These are phyloP conservation scores for Halictus ligatus DNA, from an alignment of 2,888 invertebrate species.

Conservation along the genomic window DNA sequence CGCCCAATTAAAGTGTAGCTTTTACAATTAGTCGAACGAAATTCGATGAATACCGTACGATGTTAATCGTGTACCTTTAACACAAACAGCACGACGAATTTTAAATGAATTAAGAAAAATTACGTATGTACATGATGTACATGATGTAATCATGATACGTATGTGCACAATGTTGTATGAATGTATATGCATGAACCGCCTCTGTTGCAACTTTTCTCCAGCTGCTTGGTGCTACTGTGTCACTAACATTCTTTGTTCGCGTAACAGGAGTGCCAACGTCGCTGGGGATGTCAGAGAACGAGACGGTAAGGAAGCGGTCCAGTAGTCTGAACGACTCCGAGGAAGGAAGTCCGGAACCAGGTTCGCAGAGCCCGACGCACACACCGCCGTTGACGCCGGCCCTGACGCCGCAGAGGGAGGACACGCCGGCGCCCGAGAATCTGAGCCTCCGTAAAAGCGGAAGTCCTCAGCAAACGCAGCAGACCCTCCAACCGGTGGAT, in stretches of 20 bases:
- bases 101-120: background rate
- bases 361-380: slow-evolving; percentile 80
- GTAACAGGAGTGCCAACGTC: slow-evolving; percentile 53
- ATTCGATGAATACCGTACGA: too few relatives aligned
- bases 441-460: slow-evolving; percentile 90
- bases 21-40: too few relatives aligned
- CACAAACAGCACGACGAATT: background rate
- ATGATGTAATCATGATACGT: background rate
- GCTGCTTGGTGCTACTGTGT: background rate
- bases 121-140: background rate
- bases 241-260: background rate
- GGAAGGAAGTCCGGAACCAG: slow-evolving; percentile 80
- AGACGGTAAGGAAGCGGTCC: slow-evolving; percentile 72
- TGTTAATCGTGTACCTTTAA: background rate
- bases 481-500: slow-evolving; percentile 77
- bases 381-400: slow-evolving; percentile 80
- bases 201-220: background rate
- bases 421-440: slow-evolving; percentile 90
- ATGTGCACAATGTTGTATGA: background rate
- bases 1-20: too few relatives aligned
- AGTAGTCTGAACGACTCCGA: slow-evolving; percentile 81
- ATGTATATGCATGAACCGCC: background rate
- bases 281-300: slow-evolving; percentile 66
- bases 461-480: slow-evolving; percentile 81
- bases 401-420: slow-evolving; percentile 79